Evolutionary conservation across 2,888 invertebrate species (phyloP), one percentile per base, ranked within the genome.

Genomic region (Drosophila phalerata): DNA sequence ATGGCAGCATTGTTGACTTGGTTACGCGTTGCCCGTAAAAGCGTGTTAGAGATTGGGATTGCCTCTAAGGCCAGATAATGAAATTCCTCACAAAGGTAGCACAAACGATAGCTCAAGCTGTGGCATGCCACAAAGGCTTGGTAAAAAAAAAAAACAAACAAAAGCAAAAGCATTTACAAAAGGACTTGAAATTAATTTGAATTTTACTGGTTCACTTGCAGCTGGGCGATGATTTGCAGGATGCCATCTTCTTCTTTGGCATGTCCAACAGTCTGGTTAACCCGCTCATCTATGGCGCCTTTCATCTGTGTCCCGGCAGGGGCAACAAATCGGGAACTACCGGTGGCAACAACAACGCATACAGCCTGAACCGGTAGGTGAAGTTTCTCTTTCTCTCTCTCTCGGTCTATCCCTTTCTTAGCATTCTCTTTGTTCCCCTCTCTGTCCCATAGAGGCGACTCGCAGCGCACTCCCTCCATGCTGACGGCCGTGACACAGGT

Each of bases 281-380:
- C 92, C 97, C 97, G 0, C 93, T 97, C 55, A 97, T 97, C 81
- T 97, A 97, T 85, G 97, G 97, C 34, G 97, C 97, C n/a, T 97
- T 97, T 92, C 97, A 97, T 92, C 93, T 97, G 73, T 96, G 96
- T 94, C 95, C 95, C 2, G 83, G 94, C 81, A 94, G 93, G 79
- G 76, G 90, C 10, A 89, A 90, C 67, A 81, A 87, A 56, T 85
- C 83, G 13, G 81, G 89, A 40, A 63, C 77, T 22, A 85, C 88
- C 49, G 81, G 85, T n/a, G 82, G 85, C 70, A 89, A 90, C 58
- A 89, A 91, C 78, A 91, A 91, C 49, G 91, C 81, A 4, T 88
- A 91, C 74, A 92, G 92, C 67, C 68, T 92, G 5, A 92, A 92
- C 64, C 91, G 92, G 92, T 92, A 77, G 51, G 61, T 75, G 22